Evolutionary conservation across 2,113 vertebrate species (phyloP).

Genomic region (Collichthys lucidus): DNA sequence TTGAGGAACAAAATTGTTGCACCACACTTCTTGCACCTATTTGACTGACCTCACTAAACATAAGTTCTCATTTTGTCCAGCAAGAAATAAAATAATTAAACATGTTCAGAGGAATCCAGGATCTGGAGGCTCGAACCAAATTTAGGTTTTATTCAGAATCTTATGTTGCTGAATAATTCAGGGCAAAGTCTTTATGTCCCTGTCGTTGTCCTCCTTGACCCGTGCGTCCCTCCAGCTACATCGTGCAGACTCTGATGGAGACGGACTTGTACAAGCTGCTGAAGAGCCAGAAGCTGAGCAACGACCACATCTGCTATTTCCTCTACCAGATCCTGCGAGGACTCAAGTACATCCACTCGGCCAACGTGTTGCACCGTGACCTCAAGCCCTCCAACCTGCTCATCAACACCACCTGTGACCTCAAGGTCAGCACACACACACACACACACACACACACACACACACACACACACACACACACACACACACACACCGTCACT

Average conservation of each 20-base stretch:
- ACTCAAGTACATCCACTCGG: constrained; percentile 93
- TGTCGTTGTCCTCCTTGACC: constrained; percentile 76
- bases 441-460: no score
- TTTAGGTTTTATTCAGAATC: not conserved
- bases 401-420: constrained; percentile 94
- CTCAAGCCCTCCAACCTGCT: constrained; percentile 93
- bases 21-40: not conserved
- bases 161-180: not conserved
- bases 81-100: not conserved
- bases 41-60: not conserved
- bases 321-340: constrained; percentile 93
- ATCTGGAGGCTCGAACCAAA: not conserved
- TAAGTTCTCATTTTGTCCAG: not conserved
- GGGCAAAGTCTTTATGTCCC: not conserved
- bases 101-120: not conserved
- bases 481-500: no score
- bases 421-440: constrained; percentile 84
- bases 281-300: constrained; percentile 92
- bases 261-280: constrained; percentile 93
- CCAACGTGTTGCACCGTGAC: constrained; percentile 92
- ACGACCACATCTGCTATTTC: constrained; percentile 93
- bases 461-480: not conserved
- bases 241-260: constrained; percentile 94
- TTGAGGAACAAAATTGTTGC: constrained; percentile 23
- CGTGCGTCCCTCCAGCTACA: constrained; percentile 82